Evolutionary conservation across 2,113 vertebrate genomes (phyloP), one percentile per base, ranked within the genome.

Genomic region (Hypocryptadius cinnamomeus): DNA sequence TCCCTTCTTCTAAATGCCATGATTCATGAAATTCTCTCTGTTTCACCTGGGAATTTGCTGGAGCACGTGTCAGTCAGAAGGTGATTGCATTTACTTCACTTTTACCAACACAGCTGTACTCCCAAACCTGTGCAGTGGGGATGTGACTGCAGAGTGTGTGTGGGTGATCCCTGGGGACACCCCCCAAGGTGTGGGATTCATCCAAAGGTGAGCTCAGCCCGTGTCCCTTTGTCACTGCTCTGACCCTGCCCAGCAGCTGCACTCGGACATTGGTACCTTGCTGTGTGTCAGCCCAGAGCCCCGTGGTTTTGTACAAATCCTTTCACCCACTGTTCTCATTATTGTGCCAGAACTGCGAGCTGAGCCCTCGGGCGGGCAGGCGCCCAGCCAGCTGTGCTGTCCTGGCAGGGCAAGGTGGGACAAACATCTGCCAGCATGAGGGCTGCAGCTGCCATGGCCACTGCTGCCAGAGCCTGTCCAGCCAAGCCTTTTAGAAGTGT

Each of bases 361-460:
- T 8, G 79, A 45, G 70, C 30, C 25, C 8, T 11, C 0, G 4
- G 50, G 45, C 0, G 0, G 20, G 39, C 35, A 6, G 72, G 11
- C 14, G 3, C 39, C 28, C 51, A 48, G n/a, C 59, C 92, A 79
- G 94, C 42, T 66, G 63, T 86, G 87, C 54, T 47, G 33, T 40
- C 16, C 47, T 57, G 66, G 42, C 68, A 54, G 42, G n/a, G 24
- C 66, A 68, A 63, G 76, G 66, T 87, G 54, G 69, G 66, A 63
- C 68, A 21, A 54, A 50, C 79, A 35, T 59, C 82, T 79, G 90
- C 70, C 0, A 0, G 20, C 59, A 70, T 6, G 0, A 7, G 1
- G 35, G 18, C 73, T 79, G 48, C 60, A 71, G 53, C 70, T 81
- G 69, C 61, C 28, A 3, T 6, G 5, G 68, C 51, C 23, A 4